phyloP scores from a whole-genome alignment of 1,140 invertebrate genomes.

The Mya arenaria region DNA sequence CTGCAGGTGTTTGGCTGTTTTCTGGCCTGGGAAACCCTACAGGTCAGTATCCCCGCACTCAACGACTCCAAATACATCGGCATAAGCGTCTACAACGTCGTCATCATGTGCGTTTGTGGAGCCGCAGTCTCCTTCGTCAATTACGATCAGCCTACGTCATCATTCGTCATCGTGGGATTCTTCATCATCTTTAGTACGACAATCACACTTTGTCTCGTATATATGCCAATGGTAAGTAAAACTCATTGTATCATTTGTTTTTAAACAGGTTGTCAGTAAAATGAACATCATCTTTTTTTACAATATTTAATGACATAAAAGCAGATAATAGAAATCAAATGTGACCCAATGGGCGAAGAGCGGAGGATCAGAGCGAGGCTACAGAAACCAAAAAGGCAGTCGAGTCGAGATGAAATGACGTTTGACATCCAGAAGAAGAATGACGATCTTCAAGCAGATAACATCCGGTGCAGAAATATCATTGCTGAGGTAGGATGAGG shows the following conservation, averaged over 20 bases:
- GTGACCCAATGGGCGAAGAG: conserved; percentile 93
- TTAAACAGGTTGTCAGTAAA: background rate
- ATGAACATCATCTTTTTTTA: background rate
- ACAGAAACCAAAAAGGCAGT: conserved; percentile 80
- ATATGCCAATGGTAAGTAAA: conserved; percentile 95
- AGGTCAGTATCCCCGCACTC: conserved; percentile 59
- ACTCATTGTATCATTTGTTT: background rate
- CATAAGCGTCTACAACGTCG: conserved; percentile 98
- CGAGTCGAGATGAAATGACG: conserved; percentile 69
- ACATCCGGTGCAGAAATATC: conserved; percentile 78
- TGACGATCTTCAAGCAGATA: conserved; percentile 80
- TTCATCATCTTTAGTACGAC: conserved; percentile 99
- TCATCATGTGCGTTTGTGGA: conserved; percentile 97
- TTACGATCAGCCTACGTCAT: conserved; percentile 94
- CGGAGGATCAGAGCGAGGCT: conserved; percentile 85
- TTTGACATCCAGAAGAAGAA: conserved; percentile 79
- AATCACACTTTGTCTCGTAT: conserved; percentile 97
- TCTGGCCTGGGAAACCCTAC: conserved; percentile 69
- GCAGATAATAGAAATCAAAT: conserved; percentile 92
- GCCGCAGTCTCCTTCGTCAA: conserved; percentile 96
- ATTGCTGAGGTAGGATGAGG: conserved; percentile 68
- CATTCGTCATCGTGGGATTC: conserved; percentile 95
- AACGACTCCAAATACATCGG: conserved; percentile 77
- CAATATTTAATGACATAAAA: conserved; percentile 54
- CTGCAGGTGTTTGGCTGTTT: conserved; percentile 67